A percentile compares a stretch with the other conserved stretches of the same genome.
phyloP scores from a whole-genome alignment of 2,797 vertebrate genomes.

The Pangasius krempfi region DNA sequence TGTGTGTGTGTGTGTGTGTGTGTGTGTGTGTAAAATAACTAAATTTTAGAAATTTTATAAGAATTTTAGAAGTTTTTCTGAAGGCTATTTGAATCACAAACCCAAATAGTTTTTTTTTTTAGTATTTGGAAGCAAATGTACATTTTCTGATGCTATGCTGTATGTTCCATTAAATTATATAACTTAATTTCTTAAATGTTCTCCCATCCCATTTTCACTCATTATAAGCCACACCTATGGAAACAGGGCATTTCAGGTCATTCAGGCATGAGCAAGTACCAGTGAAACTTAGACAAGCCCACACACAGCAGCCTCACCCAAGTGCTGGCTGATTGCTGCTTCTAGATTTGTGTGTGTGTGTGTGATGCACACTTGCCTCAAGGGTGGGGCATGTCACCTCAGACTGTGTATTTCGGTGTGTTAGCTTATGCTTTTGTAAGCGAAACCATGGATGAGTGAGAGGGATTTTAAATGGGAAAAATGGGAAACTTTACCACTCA shows the following conservation, averaged over 20 bases:
- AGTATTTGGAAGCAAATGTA: not conserved
- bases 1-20: no score
- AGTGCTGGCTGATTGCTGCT: not conserved
- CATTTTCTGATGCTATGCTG: not conserved
- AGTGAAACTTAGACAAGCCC: slow-evolving; percentile 7
- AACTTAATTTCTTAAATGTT: not conserved
- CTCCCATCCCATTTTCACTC: not conserved
- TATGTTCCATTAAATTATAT: not conserved
- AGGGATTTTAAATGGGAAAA: not conserved
- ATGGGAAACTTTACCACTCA: not conserved
- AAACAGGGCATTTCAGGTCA: not conserved
- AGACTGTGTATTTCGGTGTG: not conserved
- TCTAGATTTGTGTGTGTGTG: not conserved
- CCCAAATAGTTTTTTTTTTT: not conserved
- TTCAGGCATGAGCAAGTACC: not conserved
- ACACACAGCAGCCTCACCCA: not conserved
- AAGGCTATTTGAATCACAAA: not conserved
- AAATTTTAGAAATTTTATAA: no score
- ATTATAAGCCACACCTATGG: not conserved
- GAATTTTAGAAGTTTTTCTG: not conserved
- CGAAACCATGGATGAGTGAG: not conserved
- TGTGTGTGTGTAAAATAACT: no score
- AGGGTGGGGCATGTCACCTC: not conserved
- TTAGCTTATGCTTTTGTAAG: not conserved
- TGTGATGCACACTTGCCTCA: not conserved